Evolutionary conservation across 2,113 vertebrate species (phyloP).

Genomic region (Athene noctua): DNA sequence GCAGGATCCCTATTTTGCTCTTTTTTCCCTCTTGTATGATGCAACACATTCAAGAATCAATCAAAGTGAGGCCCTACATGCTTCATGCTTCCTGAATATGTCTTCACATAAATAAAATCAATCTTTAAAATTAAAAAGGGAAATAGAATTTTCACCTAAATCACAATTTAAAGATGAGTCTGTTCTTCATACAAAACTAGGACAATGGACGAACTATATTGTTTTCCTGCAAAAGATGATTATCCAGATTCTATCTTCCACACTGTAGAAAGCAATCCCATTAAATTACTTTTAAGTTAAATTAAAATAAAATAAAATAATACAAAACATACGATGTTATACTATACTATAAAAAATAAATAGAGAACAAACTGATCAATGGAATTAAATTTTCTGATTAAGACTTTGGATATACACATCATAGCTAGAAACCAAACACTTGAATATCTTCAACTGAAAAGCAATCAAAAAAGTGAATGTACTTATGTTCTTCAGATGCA

Average conservation of each 20-base stretch:
- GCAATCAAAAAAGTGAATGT: neutral
- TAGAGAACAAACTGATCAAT: neutral
- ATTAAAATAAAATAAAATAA: neutral
- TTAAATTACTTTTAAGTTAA: neutral
- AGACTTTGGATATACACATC: neutral
- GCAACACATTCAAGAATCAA: neutral
- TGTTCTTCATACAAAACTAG: neutral
- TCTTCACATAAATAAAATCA: neutral
- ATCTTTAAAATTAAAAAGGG: neutral
- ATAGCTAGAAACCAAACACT: neutral
- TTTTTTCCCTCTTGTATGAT: neutral
- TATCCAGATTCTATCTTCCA: neutral
- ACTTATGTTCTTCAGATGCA: neutral
- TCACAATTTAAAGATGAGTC: neutral
- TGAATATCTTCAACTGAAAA: neutral
- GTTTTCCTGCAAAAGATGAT: neutral
- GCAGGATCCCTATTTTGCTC: neutral
- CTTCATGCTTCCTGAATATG: neutral
- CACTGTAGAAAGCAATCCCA: neutral
- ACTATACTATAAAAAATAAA: too few relatives aligned
- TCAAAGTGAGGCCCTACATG: neutral
- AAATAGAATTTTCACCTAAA: neutral
- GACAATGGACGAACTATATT: neutral
- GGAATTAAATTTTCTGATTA: neutral
- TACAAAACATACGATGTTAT: too few relatives aligned